These are phyloP conservation scores for Synanceia verrucosa DNA, from an alignment of 2,797 vertebrate species.

Conservation along the genomic window DNA sequence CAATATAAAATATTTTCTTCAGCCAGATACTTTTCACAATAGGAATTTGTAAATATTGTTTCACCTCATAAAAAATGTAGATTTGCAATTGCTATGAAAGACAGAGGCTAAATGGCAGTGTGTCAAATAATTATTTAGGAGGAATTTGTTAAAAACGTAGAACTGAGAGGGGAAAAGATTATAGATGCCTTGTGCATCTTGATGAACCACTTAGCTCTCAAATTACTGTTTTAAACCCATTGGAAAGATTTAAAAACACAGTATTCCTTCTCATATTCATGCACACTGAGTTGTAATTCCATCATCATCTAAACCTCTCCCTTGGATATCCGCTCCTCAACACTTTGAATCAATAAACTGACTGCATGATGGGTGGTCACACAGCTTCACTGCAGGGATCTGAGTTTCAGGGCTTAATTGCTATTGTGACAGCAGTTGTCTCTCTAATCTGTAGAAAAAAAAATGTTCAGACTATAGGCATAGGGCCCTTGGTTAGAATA, in stretches of 20 bases:
- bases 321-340: conserved; percentile 6
- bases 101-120: not conserved
- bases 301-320: conserved; percentile 3
- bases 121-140: not conserved
- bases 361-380: conserved; percentile 38
- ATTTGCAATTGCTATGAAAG: not conserved
- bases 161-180: not conserved
- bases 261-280: not conserved
- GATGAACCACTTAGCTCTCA: not conserved
- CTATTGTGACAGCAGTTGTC: conserved; percentile 10
- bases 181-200: not conserved
- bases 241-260: not conserved
- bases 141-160: not conserved
- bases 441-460: not conserved
- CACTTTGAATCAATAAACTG: conserved; percentile 31
- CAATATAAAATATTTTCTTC: too few relatives aligned
- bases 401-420: conserved; percentile 31
- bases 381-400: conserved; percentile 28
- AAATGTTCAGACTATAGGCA: not conserved
- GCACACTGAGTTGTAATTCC: not conserved
- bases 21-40: conserved; percentile 14
- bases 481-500: not conserved
- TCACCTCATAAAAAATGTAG: not conserved
- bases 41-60: conserved; percentile 12
- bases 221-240: not conserved